Conservation (phyloP, 2,797 vertebrate species). For the Melanotaenia maccullochi region DNA sequence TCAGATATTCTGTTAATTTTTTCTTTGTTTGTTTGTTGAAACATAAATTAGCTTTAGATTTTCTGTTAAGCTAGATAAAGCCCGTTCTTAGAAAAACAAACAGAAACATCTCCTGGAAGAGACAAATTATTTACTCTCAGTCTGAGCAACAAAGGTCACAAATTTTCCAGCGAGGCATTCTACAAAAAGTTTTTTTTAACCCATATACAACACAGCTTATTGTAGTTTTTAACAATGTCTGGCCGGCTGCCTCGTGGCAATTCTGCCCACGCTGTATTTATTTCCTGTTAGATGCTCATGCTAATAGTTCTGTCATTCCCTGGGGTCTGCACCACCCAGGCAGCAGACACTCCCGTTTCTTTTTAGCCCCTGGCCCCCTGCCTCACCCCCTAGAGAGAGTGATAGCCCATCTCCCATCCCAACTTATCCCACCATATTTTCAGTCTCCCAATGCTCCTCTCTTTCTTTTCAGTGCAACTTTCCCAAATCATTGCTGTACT, state of each 20-base stretch:
- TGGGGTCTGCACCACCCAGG: conserved; percentile 75
- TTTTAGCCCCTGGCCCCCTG: conserved; percentile 46
- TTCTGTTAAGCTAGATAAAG: conserved; percentile 25
- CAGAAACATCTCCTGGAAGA: conserved; percentile 24
- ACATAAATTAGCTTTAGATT: conserved; percentile 5
- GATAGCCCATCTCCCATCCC: conserved; percentile 41
- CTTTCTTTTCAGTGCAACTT: conserved; percentile 31
- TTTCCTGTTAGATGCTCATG: conserved; percentile 76
- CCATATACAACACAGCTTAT: conserved; percentile 55
- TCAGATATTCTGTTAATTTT: background rate
- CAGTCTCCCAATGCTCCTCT: conserved; percentile 41
- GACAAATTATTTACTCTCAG: conserved; percentile 40
- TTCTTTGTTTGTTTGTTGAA: background rate
- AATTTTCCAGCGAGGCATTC: conserved; percentile 28
- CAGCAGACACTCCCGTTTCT: conserved; percentile 53
- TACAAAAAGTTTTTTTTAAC: conserved; percentile 66
- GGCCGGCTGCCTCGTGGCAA: conserved; percentile 60
- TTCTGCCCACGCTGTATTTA: conserved; percentile 67
- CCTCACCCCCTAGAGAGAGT: conserved; percentile 53
- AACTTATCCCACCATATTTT: conserved; percentile 23
- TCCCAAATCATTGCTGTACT: conserved; percentile 49
- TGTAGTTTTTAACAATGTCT: conserved; percentile 62
- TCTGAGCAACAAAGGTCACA: conserved; percentile 39
- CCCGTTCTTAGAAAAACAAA: conserved; percentile 14
- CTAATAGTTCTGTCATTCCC: conserved; percentile 69